Base-by-base conservation (phyloP, 2,888 invertebrate genomes). In the Cephus pulcher region DNA sequence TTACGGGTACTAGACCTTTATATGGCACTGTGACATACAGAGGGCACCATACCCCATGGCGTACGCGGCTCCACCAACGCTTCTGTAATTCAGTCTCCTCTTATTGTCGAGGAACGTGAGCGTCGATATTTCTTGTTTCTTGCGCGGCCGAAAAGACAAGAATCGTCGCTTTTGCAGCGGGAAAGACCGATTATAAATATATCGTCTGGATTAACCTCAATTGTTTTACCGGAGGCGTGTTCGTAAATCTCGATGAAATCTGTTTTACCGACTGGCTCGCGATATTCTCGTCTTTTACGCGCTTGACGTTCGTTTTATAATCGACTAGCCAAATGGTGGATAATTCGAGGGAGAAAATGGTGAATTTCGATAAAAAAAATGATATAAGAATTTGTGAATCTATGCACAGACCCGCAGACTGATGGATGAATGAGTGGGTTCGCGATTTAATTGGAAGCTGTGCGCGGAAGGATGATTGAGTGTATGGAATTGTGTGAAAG, bases 331-430 rank as follows among this genome's bases (percentile, higher is more conserved):
- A 75, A 35, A 74, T 32, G 12, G 73, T 56, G 71, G 30, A 73
- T 33, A 15, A 69, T 75, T 75, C 77, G 75, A 75, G 37, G 68
- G 80, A 73, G 23, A 30, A 9, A 11, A 70, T 70, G 12, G 81
- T 82, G 81, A 78, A 77, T 75, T 78, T 77, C 77, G 76, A 75
- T 78, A 76, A 80, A 40, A 40, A 69, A 80, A 69, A 80, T 76
- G 71, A 73, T 73, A 82, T 80, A 80, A 35, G 32, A 69, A 35
- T 70, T 23, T 79, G 80, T 80, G 76, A 81, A 86, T 84, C 83
- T 82, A 86, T 87, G 88, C 89, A 89, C 88, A 88, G 89, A 87
- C 87, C 88, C 86, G 87, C 84, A 84, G 86, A 88, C 85, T 87
- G 87, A 89, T 86, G 83, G 84, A 86, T 86, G 85, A 71, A 33